Percentiles rank a stretch among this genome's conserved stretches.
Evolutionary conservation across 2,888 invertebrate species (phyloP).

Genomic region (Caenorhabditis virilis): DNA sequence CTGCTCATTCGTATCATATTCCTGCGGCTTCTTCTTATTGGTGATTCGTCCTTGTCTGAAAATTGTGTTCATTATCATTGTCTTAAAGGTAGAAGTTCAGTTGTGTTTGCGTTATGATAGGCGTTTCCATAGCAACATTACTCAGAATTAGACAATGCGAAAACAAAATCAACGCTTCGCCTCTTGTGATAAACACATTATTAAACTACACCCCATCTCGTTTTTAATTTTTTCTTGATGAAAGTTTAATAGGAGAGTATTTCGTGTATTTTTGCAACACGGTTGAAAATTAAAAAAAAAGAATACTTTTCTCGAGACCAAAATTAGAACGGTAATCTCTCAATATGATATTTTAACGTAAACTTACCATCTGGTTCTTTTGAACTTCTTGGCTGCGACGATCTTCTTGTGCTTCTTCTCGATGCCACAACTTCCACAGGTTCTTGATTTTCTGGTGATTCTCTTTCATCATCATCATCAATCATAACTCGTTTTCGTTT

Average conservation of each 20-base stretch:
- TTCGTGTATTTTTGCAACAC: too few species aligned
- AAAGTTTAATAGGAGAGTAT: too few species aligned
- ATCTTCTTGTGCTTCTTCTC: neutral
- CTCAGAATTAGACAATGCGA: too few species aligned
- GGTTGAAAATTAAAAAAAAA: too few species aligned
- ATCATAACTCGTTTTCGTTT: conserved; percentile 25
- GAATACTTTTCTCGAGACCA: too few species aligned
- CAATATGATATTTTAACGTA: neutral
- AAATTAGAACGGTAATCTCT: too few species aligned
- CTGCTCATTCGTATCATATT: conserved; percentile 1
- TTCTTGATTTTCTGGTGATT: neutral
- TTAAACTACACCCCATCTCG: too few species aligned
- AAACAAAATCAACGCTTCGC: too few species aligned
- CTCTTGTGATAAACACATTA: too few species aligned
- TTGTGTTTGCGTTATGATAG: too few species aligned
- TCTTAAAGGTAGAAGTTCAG: conserved; percentile 1
- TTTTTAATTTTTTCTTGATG: too few species aligned
- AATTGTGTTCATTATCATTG: neutral
- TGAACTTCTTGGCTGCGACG: neutral
- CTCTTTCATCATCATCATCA: conserved; percentile 21
- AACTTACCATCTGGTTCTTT: neutral
- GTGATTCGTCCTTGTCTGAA: conserved; percentile 18
- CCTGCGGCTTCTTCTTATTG: conserved; percentile 11
- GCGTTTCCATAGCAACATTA: too few species aligned
- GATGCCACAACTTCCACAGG: neutral